These are phyloP conservation scores for Lacerta agilis DNA, from an alignment of 2,797 vertebrate species.

Conservation along the genomic window DNA sequence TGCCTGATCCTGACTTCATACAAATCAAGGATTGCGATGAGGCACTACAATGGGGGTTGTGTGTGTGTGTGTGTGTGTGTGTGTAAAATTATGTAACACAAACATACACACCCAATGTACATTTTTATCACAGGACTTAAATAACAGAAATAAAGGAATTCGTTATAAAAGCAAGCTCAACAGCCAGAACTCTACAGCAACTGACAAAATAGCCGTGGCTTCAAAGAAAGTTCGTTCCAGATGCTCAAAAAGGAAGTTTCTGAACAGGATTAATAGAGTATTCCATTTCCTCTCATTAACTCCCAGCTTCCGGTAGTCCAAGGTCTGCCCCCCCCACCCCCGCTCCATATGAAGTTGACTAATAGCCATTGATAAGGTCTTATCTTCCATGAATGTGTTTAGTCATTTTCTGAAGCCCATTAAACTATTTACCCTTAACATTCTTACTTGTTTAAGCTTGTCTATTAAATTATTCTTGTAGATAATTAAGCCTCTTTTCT, in stretches of 20 bases:
- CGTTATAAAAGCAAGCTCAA: background rate
- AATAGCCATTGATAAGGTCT: background rate
- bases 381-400: background rate
- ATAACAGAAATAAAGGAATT: fast-evolving
- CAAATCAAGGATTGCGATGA: too few species aligned
- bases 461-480: slow-evolving; percentile 33
- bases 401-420: background rate
- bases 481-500: background rate
- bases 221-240: background rate
- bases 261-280: slow-evolving; percentile 10
- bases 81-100: background rate
- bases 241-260: background rate
- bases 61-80: too few species aligned
- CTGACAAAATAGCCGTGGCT: background rate
- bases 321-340: background rate
- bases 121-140: background rate
- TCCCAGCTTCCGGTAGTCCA: background rate
- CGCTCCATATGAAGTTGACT: background rate
- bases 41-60: too few species aligned
- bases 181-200: background rate
- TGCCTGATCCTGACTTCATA: too few species aligned
- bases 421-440: background rate
- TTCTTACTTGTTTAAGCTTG: background rate
- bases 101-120: background rate
- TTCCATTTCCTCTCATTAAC: slow-evolving; percentile 10